Evolutionary conservation across 2,888 invertebrate species (phyloP).

Genomic region (Catonia carolina): DNA sequence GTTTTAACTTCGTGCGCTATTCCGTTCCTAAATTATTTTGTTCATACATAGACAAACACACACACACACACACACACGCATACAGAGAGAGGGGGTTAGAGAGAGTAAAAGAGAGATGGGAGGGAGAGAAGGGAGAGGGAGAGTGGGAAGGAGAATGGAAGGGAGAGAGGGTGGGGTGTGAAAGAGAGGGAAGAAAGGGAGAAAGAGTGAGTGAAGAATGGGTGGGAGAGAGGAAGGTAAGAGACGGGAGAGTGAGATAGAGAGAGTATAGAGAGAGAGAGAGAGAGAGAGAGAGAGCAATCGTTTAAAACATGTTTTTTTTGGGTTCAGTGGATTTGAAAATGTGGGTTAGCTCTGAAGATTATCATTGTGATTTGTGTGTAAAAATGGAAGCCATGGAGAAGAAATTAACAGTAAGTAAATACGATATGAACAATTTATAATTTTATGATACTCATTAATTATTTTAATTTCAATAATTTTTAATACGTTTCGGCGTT

Average conservation of each 20-base stretch:
- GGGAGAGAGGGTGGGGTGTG: not conserved
- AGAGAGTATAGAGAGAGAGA: too few species aligned
- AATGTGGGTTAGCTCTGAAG: not conserved
- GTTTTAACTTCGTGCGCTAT: too few species aligned
- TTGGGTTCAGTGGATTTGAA: too few species aligned
- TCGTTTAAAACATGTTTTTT: too few species aligned
- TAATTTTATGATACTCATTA: too few species aligned
- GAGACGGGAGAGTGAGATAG: not conserved
- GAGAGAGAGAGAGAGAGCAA: not conserved
- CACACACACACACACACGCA: too few species aligned
- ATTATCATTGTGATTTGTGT: not conserved
- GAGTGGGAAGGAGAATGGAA: not conserved
- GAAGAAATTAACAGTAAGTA: not conserved
- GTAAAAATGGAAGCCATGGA: not conserved
- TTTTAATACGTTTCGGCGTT: too few species aligned
- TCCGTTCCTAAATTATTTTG: too few species aligned
- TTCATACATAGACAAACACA: too few species aligned
- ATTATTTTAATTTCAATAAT: too few species aligned
- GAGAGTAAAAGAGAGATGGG: not conserved
- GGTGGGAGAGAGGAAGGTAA: not conserved
- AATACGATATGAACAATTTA: not conserved
- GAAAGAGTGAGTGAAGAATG: not conserved
- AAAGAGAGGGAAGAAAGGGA: not conserved
- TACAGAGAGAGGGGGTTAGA: too few species aligned
- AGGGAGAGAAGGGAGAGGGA: slow-evolving; percentile 1